These are phyloP conservation scores for Otocyon megalotis DNA, from an alignment of 2,113 vertebrate species.

Conservation along the genomic window DNA sequence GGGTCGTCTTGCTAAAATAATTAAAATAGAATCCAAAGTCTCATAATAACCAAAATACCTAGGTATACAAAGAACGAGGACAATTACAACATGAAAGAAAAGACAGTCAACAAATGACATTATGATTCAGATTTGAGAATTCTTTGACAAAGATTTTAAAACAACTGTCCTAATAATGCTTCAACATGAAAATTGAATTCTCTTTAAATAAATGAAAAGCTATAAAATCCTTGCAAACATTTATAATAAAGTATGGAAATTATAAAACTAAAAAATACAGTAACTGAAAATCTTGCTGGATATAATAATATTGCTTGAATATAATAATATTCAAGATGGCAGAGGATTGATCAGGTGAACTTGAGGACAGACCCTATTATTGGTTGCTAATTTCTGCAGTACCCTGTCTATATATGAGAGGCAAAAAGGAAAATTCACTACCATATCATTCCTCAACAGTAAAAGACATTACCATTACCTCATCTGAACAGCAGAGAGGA, in stretches of 20 bases:
- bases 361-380: not conserved
- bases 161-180: not conserved
- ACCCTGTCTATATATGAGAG: too few species aligned
- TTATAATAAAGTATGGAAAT: not conserved
- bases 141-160: not conserved
- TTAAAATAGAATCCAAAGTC: not conserved
- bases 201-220: not conserved
- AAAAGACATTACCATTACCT: not conserved
- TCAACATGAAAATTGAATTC: not conserved
- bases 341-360: not conserved
- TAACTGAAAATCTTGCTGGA: not conserved
- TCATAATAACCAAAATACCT: not conserved
- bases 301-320: not conserved
- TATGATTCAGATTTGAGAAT: not conserved
- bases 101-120: not conserved
- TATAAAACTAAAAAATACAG: not conserved
- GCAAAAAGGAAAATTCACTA: too few species aligned
- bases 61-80: not conserved
- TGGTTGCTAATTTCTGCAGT: too few species aligned
- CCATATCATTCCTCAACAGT: too few species aligned
- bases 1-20: not conserved
- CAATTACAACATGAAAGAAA: not conserved
- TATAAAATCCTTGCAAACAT: not conserved
- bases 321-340: not conserved
- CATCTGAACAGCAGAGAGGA: not conserved